Evolutionary conservation across 2,113 vertebrate genomes (phyloP).

Genomic region (Mystacornis crossleyi): DNA sequence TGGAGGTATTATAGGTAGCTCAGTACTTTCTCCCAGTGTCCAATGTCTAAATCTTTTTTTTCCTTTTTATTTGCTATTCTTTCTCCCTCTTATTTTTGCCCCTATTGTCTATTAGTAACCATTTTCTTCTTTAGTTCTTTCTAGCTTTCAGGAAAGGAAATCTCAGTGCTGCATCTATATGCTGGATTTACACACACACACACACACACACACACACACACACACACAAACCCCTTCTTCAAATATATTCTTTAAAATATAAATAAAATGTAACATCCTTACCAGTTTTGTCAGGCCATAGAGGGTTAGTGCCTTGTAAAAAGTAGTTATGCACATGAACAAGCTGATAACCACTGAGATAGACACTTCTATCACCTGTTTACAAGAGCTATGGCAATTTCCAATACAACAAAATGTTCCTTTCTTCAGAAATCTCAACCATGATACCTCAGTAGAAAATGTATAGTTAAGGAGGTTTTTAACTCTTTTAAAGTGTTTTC

Average conservation of each 20-base stretch:
- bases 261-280: not conserved
- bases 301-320: conserved; percentile 70
- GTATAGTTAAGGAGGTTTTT: not conserved
- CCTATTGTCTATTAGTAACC: not conserved
- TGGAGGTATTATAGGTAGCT: not conserved
- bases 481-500: rapidly evolving
- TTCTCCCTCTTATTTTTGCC: not conserved
- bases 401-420: conserved; percentile 31
- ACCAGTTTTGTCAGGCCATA: not conserved
- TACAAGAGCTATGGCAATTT: conserved; percentile 71
- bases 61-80: not conserved
- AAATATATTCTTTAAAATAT: not conserved
- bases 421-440: conserved; percentile 17
- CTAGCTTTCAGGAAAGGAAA: not conserved
- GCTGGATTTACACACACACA: not conserved
- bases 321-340: conserved; percentile 79
- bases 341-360: conserved; percentile 76
- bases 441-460: not conserved
- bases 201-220: not conserved
- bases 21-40: not conserved
- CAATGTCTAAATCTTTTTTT: not conserved
- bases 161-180: not conserved
- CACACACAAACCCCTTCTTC: not conserved
- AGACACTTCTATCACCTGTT: conserved; percentile 73
- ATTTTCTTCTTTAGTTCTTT: not conserved